Conservation (phyloP, 2,888 invertebrate genomes). For the Polydrusus tereticollis region DNA sequence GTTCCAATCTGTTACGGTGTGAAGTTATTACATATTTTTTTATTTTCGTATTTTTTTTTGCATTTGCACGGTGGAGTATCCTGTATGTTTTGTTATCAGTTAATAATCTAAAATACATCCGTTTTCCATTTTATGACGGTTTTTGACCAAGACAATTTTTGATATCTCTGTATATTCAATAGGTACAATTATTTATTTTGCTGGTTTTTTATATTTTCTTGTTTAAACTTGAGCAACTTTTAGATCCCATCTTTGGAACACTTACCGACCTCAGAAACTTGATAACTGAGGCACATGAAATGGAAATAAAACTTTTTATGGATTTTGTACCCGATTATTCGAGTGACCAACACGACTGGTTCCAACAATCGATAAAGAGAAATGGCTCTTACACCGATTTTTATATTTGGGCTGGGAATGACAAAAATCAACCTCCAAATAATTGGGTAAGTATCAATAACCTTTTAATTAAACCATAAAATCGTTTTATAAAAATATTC, state of each 20-base stretch:
- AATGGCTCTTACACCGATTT: constrained; percentile 71
- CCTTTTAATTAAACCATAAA: not conserved
- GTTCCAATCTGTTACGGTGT: too few relatives aligned
- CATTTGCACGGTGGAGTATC: too few relatives aligned
- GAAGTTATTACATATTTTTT: too few relatives aligned
- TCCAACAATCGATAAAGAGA: constrained; percentile 74
- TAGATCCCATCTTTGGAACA: constrained; percentile 79
- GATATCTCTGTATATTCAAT: too few relatives aligned
- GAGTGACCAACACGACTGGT: constrained; percentile 87
- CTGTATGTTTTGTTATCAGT: too few relatives aligned
- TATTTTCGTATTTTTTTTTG: too few relatives aligned
- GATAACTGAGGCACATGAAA: constrained; percentile 68
- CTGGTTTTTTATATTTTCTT: too few relatives aligned
- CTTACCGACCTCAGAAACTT: constrained; percentile 78
- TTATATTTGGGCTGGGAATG: constrained; percentile 68
- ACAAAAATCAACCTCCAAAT: constrained; percentile 70
- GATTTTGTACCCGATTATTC: constrained; percentile 74
- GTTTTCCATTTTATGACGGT: too few relatives aligned
- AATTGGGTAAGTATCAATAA: constrained; percentile 77
- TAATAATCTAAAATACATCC: too few relatives aligned
- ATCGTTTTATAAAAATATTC: too few relatives aligned
- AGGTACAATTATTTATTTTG: too few relatives aligned
- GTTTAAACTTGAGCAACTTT: not conserved
- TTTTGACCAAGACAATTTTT: too few relatives aligned
- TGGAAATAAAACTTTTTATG: constrained; percentile 61